phyloP scores from a whole-genome alignment of 2,797 vertebrate species.

The Decapterus maruadsi region DNA sequence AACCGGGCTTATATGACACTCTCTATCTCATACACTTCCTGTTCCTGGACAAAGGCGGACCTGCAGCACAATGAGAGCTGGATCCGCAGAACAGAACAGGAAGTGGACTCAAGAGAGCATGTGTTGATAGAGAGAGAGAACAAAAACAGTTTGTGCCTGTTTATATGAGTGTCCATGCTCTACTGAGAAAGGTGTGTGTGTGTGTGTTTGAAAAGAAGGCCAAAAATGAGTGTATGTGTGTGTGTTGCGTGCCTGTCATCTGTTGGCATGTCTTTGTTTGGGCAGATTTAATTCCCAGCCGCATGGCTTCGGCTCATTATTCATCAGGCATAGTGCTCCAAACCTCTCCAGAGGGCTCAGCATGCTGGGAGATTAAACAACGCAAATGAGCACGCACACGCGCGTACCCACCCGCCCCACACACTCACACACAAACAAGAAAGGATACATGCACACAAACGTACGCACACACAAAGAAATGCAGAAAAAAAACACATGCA shows the following conservation, averaged over 20 bases:
- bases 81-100: slow-evolving; percentile 15
- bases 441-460: background rate
- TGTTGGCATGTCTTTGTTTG: slow-evolving; percentile 78
- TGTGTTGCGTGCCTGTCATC: slow-evolving; percentile 66
- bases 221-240: slow-evolving; percentile 42
- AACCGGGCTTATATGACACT: slow-evolving; percentile 3
- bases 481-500: slow-evolving; percentile 6
- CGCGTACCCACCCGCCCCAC: background rate
- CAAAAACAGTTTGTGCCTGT: slow-evolving; percentile 38
- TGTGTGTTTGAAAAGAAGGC: slow-evolving; percentile 42
- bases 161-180: slow-evolving; percentile 32
- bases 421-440: slow-evolving; percentile 5
- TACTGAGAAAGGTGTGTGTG: slow-evolving; percentile 22
- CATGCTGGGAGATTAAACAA: slow-evolving; percentile 79
- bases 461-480: slow-evolving; percentile 12
- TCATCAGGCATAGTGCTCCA: slow-evolving; percentile 76
- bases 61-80: slow-evolving; percentile 5
- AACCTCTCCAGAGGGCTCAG: slow-evolving; percentile 72
- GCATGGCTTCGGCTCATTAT: slow-evolving; percentile 79
- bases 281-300: slow-evolving; percentile 77
- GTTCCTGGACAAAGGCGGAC: background rate
- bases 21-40: slow-evolving; percentile 1
- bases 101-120: slow-evolving; percentile 19
- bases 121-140: slow-evolving; percentile 22
- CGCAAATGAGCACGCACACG: slow-evolving; percentile 54